These are phyloP conservation scores for Dendrolimus pini DNA, from an alignment of 2,888 invertebrate species.

Conservation along the genomic window DNA sequence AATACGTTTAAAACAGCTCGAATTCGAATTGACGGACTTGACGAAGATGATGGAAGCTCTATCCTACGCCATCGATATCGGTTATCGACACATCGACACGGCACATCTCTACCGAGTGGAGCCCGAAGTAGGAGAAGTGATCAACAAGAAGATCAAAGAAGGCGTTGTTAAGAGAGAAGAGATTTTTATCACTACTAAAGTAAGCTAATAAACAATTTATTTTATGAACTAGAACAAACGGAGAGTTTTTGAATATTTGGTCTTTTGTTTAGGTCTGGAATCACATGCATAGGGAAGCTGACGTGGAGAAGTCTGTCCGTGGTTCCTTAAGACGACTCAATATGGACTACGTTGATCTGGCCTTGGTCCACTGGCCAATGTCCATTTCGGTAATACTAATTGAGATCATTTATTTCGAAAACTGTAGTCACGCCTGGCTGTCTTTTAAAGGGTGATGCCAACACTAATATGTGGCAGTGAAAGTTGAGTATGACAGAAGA, in stretches of 20 bases:
- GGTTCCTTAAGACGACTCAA: slow-evolving; percentile 43
- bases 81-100: slow-evolving; percentile 87
- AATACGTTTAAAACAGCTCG: slow-evolving; percentile 23
- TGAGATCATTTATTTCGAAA: too few species aligned
- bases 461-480: too few species aligned
- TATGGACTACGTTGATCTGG: slow-evolving; percentile 49
- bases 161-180: slow-evolving; percentile 83
- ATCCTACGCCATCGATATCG: slow-evolving; percentile 83
- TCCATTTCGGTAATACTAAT: slow-evolving; percentile 36
- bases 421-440: too few species aligned
- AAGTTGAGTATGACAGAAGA: too few species aligned
- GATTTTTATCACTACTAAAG: slow-evolving; percentile 82
- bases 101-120: slow-evolving; percentile 83
- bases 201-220: slow-evolving; percentile 12
- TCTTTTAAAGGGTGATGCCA: too few species aligned
- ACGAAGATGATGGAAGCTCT: slow-evolving; percentile 70
- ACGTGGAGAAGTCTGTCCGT: slow-evolving; percentile 46
- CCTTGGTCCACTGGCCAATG: slow-evolving; percentile 63
- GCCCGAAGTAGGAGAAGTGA: slow-evolving; percentile 80
- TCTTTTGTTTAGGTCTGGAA: slow-evolving; percentile 50
- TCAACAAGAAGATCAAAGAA: slow-evolving; percentile 78
- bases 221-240: too few species aligned
- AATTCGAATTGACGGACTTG: slow-evolving; percentile 25
- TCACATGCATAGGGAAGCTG: slow-evolving; percentile 41
- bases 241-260: too few species aligned